Evolutionary conservation across 92 coral and sea anemone species (phyloP), one percentile per base, ranked within the genome.

Genomic region (Heteractis magnifica): DNA sequence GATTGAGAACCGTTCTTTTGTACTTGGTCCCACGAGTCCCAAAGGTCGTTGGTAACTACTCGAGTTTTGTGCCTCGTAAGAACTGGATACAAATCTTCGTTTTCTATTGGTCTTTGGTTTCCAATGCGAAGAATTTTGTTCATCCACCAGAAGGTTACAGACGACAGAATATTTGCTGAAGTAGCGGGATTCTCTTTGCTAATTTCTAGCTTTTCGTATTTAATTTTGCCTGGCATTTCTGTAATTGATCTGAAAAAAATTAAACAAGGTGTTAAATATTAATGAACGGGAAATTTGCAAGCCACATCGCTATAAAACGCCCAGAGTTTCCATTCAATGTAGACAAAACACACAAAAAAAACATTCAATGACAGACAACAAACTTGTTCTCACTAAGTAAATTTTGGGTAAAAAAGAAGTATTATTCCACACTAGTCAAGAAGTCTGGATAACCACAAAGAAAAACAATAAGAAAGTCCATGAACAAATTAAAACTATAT

Each of bases 101-200:
- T 83, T 84, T 90, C 93, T 10, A 90, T 52, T 19, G 90, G 86
- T 71, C 86, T 83, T 75, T 87, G 77, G 81, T 71, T 90, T 13
- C 93, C 93, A 9, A 72, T 58, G 19, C 56, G 70, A 44, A 90
- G 71, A 49, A 90, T 76, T 44, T 82, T 85, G 72, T 85, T 85
- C 81, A 85, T 85, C 88, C 93, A 90, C 88, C 88, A 87, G 75
- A 90, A 87, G 2, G 81, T 21, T 53, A 90, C 79, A 52, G 64
- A 78, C 65, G 90, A 87, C 8, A 87, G 75, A 21, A 90, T 55
- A 78, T 52, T 84, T 5, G 93, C 93, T 8, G 81, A 73, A 20
- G 75, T n/a, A 16, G 53, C 72, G 62, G 90, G 93, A 62, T 87
- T 90, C 52, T 81, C 91, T 65, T 87, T 87, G 11, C 49, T 16